Evolutionary conservation across 2,113 vertebrate genomes (phyloP).

Genomic region (Chitala chitala): DNA sequence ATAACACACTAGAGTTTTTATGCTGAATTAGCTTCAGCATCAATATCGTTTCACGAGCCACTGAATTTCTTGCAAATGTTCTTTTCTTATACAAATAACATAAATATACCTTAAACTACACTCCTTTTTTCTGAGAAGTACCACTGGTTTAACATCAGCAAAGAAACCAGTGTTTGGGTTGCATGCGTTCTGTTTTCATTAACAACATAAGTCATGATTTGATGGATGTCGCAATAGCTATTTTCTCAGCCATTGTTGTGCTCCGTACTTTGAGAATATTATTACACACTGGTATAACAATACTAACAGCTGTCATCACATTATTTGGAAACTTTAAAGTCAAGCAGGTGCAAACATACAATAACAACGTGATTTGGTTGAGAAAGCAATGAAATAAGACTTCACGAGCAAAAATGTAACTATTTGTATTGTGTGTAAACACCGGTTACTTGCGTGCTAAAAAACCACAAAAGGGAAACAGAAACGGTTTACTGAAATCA

Average conservation of each 20-base stretch:
- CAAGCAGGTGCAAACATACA: neutral
- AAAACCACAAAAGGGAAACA: neutral
- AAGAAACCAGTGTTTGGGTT: no score
- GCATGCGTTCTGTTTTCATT: no score
- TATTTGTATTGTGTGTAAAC: slow-evolving; percentile 12
- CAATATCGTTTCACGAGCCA: no score
- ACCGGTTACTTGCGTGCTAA: neutral
- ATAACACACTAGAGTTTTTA: no score
- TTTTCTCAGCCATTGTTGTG: neutral
- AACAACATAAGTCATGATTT: neutral
- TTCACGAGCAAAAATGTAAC: neutral
- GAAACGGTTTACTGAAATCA: neutral
- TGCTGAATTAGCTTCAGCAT: no score
- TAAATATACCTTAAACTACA: no score
- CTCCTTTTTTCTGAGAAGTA: no score
- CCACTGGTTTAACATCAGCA: no score
- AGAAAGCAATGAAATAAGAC: neutral
- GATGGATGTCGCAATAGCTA: neutral
- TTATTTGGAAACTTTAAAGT: neutral
- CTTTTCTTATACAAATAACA: no score
- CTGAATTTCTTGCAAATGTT: no score
- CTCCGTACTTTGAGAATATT: neutral
- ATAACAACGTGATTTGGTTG: neutral
- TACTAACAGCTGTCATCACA: neutral
- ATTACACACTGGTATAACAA: neutral